Evolutionary conservation across 2,113 vertebrate species (phyloP).

Genomic region (Ornithorhynchus anatinus): DNA sequence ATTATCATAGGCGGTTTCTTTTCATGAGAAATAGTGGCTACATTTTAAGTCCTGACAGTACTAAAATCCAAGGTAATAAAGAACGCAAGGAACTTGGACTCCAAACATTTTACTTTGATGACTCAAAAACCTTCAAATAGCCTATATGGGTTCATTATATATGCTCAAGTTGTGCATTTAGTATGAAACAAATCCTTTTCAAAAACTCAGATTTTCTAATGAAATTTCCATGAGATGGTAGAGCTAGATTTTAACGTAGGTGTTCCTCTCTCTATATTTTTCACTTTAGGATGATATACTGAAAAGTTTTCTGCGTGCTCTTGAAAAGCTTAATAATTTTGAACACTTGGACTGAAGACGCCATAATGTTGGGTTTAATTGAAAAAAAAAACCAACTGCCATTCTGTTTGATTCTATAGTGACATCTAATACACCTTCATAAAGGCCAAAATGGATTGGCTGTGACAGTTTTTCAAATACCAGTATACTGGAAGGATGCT

Average conservation of each 20-base stretch:
- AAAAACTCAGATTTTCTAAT: too few species aligned
- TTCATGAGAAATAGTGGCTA: neutral
- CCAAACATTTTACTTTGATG: neutral
- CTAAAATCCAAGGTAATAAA: neutral
- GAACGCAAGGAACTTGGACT: neutral
- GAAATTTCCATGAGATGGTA: too few species aligned
- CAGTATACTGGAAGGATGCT: conserved; percentile 39
- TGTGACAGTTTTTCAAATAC: conserved; percentile 41
- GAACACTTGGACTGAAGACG: too few species aligned
- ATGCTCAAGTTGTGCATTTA: neutral
- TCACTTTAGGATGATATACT: too few species aligned
- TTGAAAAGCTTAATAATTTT: too few species aligned
- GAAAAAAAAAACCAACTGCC: neutral
- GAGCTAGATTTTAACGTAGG: too few species aligned
- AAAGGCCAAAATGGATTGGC: conserved; percentile 23
- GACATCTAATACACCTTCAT: conserved; percentile 1
- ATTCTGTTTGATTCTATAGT: conserved; percentile 2
- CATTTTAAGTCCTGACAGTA: neutral
- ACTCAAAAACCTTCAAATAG: neutral
- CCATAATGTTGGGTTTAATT: too few species aligned
- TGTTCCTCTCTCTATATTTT: too few species aligned
- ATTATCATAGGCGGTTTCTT: neutral
- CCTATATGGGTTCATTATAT: neutral
- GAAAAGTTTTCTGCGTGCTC: too few species aligned
- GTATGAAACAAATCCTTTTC: neutral